Percentiles rank a stretch among this genome's conserved stretches.
Evolutionary conservation across 2,797 vertebrate genomes (phyloP).

Genomic region (Poliocrania exsul): DNA sequence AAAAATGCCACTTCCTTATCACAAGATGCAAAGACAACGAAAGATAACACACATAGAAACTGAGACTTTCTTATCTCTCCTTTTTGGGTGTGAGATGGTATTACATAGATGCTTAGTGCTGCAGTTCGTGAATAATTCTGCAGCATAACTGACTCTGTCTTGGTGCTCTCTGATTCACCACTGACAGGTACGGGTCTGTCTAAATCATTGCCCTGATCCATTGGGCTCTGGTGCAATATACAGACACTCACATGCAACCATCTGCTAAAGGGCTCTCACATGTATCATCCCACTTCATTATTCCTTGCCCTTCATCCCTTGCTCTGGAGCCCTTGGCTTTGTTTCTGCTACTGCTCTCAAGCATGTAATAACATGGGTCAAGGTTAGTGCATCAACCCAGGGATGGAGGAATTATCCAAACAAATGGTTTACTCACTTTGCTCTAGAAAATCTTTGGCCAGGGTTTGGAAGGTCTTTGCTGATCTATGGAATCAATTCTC

Average conservation of each 20-base stretch:
- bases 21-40: not conserved
- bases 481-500: not conserved
- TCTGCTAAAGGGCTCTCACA: not conserved
- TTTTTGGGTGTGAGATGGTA: not conserved
- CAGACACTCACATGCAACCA: not conserved
- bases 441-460: not conserved
- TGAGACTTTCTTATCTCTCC: not conserved
- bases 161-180: not conserved
- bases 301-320: not conserved
- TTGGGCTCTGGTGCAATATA: not conserved
- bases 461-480: not conserved
- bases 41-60: not conserved
- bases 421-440: not conserved
- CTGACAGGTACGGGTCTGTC: not conserved
- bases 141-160: not conserved
- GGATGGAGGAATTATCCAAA: not conserved
- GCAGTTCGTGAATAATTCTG: not conserved
- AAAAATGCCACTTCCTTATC: not conserved
- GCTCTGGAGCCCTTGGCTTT: not conserved
- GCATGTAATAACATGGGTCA: accelerated
- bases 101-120: not conserved
- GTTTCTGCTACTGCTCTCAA: not conserved
- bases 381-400: not conserved
- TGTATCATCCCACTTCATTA: not conserved
- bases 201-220: not conserved